Percentiles rank a stretch among this genome's conserved stretches.
Evolutionary conservation across 2,113 vertebrate species (phyloP).

Genomic region (Onychostoma macrolepis): DNA sequence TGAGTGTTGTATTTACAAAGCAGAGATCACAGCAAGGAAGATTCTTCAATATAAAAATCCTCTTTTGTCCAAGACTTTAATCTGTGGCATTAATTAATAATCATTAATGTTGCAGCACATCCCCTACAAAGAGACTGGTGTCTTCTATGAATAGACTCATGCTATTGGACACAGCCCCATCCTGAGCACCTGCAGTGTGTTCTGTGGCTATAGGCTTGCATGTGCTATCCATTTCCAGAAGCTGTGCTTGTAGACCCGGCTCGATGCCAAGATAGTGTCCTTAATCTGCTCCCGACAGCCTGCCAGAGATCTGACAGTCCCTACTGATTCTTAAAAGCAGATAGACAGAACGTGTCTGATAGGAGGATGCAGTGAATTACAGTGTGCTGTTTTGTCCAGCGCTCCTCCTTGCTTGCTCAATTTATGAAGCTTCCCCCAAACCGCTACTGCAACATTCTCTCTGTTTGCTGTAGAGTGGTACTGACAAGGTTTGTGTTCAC

Average conservation of each 20-base stretch:
- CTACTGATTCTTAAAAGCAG: constrained; percentile 64
- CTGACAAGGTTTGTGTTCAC: constrained; percentile 30
- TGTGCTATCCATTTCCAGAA: constrained; percentile 55
- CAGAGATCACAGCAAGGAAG: constrained; percentile 13
- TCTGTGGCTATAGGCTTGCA: constrained; percentile 35
- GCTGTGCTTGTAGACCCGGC: constrained; percentile 58
- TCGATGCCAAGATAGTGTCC: constrained; percentile 71
- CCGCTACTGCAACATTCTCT: constrained; percentile 21
- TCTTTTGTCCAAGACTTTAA: constrained; percentile 7
- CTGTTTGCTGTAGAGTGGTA: constrained; percentile 4
- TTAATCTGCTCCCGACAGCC: constrained; percentile 67
- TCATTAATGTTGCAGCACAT: constrained; percentile 12
- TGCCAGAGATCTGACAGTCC: constrained; percentile 70
- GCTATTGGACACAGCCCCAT: constrained; percentile 22
- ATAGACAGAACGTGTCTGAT: constrained; percentile 60
- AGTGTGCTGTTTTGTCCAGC: constrained; percentile 29
- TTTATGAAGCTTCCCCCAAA: constrained; percentile 37
- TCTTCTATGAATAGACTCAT: constrained; percentile 26
- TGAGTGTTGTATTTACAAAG: not conserved
- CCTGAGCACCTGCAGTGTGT: constrained; percentile 36
- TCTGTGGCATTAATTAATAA: constrained; percentile 26
- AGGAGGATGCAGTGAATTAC: constrained; percentile 64
- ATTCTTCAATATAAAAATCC: constrained; percentile 8
- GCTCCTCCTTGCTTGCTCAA: constrained; percentile 10
- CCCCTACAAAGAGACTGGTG: not conserved